Percentiles rank a stretch among this genome's conserved stretches.
These are phyloP conservation scores for Drosophila colorata DNA, from an alignment of 2,888 invertebrate species.

Conservation along the genomic window DNA sequence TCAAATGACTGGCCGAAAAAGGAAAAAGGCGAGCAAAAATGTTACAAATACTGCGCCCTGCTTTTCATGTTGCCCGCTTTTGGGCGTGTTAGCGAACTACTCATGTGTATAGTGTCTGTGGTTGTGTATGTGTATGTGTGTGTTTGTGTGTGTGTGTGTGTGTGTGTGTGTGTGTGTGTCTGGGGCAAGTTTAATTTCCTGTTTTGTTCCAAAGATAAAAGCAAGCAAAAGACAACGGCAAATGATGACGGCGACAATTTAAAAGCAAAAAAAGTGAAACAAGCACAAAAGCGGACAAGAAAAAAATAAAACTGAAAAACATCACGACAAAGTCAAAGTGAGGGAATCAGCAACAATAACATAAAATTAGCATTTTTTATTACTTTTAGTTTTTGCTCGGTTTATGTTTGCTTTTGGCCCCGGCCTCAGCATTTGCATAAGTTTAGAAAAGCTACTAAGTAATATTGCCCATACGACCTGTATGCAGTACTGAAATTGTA, in stretches of 20 bases:
- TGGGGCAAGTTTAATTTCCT: no score
- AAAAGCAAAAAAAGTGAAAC: conserved; percentile 27
- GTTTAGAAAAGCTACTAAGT: conserved; percentile 58
- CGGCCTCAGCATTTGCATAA: conserved; percentile 66
- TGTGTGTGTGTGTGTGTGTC: conserved; percentile 30
- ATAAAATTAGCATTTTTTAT: conserved; percentile 80
- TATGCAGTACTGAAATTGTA: conserved; percentile 21
- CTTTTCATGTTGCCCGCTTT: conserved; percentile 5
- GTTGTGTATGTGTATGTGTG: no score
- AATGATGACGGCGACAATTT: conserved; percentile 56
- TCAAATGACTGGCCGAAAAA: conserved; percentile 69
- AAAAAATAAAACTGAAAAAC: conserved; percentile 45
- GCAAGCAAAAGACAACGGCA: conserved; percentile 52
- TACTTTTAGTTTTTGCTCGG: conserved; percentile 71
- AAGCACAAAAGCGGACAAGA: conserved; percentile 46
- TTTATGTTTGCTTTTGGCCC: conserved; percentile 25
- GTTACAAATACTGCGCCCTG: conserved; percentile 18
- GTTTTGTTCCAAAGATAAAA: conserved; percentile 73
- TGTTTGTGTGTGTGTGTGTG: conserved; percentile 14
- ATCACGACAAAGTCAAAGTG: conserved; percentile 41
- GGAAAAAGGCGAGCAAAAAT: conserved; percentile 7
- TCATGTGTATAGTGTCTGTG: conserved; percentile 31
- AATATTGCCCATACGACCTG: conserved; percentile 72
- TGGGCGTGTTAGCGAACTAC: conserved; percentile 40
- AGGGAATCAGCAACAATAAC: conserved; percentile 71